These are phyloP conservation scores for Phoxinus phoxinus DNA, from an alignment of 2,113 vertebrate genomes.

Conservation along the genomic window DNA sequence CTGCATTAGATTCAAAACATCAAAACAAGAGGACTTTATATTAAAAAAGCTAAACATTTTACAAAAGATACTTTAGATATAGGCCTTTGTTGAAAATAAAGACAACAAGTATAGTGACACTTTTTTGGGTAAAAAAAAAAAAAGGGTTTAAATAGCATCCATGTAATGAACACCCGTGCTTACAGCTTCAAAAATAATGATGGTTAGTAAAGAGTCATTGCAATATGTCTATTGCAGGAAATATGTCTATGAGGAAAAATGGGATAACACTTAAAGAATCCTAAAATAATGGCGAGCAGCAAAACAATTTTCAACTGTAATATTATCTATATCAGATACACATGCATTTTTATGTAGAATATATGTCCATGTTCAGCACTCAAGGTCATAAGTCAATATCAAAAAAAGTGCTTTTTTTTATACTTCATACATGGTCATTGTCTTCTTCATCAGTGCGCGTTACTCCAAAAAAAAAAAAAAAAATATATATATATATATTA, in stretches of 20 bases:
- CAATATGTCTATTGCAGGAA: background rate
- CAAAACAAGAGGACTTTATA: background rate
- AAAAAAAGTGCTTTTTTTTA: background rate
- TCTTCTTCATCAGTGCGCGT: background rate
- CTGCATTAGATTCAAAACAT: background rate
- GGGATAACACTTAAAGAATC: background rate
- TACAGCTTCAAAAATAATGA: background rate
- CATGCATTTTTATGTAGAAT: background rate
- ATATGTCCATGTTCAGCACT: background rate
- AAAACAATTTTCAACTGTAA: background rate
- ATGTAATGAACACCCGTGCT: background rate
- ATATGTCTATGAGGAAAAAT: background rate
- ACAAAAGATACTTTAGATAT: background rate
- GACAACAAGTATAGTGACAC: background rate
- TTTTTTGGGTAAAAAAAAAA: background rate
- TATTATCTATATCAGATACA: too few relatives aligned
- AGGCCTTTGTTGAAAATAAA: background rate
- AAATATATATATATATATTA: too few relatives aligned
- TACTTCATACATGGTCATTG: too few relatives aligned
- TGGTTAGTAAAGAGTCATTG: background rate
- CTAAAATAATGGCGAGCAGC: background rate
- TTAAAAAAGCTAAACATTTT: background rate
- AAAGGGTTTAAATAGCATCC: background rate
- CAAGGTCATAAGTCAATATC: background rate
- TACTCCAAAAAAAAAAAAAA: too few relatives aligned